phyloP scores from a whole-genome alignment of 35 echinoderm and acorn worm genomes.

The Apostichopus parvimensis region DNA sequence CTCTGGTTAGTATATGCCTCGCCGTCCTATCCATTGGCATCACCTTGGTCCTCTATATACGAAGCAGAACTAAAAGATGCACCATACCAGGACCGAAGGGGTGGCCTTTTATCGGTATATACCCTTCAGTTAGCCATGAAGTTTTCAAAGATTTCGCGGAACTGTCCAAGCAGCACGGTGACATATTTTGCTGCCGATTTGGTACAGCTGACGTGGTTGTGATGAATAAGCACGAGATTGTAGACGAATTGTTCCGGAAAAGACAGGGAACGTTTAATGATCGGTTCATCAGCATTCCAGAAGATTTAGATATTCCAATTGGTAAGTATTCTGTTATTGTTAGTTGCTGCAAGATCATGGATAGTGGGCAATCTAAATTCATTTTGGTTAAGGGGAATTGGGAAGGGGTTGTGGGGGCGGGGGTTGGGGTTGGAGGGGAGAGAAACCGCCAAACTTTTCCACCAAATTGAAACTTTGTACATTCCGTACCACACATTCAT shows the following conservation, averaged over 20 bases:
- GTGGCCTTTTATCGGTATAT: constrained; percentile 38
- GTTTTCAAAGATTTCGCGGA: constrained; percentile 43
- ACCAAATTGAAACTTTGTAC: too few relatives aligned
- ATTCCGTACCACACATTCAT: too few relatives aligned
- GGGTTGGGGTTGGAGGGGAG: too few relatives aligned
- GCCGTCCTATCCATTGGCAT: background rate
- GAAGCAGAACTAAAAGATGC: background rate
- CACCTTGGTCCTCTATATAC: background rate
- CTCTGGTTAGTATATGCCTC: background rate
- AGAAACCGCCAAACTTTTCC: too few relatives aligned
- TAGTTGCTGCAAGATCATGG: too few relatives aligned
- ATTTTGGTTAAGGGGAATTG: too few relatives aligned
- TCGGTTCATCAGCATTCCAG: constrained; percentile 32
- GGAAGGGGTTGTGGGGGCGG: too few relatives aligned
- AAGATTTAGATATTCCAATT: constrained; percentile 36
- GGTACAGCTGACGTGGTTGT: constrained; percentile 37
- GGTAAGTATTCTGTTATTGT: background rate
- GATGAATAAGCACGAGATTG: constrained; percentile 24
- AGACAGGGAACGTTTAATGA: constrained; percentile 37
- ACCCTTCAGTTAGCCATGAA: constrained; percentile 9
- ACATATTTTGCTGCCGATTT: constrained; percentile 15
- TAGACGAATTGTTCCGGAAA: constrained; percentile 43
- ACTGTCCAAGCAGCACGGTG: constrained; percentile 30
- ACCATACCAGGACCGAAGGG: constrained; percentile 41
- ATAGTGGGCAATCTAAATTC: too few relatives aligned